Percentiles rank a stretch among this genome's conserved stretches.
phyloP scores from a whole-genome alignment of 2,797 vertebrate species.

The Eulemur coronatus region DNA sequence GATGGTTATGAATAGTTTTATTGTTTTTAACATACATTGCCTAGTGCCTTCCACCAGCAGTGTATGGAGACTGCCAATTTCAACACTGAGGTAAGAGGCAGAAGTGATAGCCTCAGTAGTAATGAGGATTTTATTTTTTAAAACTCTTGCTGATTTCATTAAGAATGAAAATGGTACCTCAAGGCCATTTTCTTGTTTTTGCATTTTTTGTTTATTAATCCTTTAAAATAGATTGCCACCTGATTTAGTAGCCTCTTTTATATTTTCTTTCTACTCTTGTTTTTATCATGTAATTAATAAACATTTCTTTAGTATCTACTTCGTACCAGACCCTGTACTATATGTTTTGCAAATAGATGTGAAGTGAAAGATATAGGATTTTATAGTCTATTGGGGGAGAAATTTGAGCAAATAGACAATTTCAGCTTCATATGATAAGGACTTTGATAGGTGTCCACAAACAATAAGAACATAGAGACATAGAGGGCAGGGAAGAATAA shows the following conservation, averaged over 20 bases:
- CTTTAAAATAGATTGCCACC: neutral
- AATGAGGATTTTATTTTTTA: neutral
- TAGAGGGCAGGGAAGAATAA: neutral
- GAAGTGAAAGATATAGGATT: neutral
- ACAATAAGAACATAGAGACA: neutral
- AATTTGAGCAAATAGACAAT: neutral
- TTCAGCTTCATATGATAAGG: neutral
- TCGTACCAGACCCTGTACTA: neutral
- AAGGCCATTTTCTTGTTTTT: constrained; percentile 7
- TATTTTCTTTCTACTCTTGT: neutral
- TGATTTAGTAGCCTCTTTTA: neutral
- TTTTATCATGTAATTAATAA: neutral
- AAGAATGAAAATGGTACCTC: constrained; percentile 33
- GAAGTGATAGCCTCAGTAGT: neutral
- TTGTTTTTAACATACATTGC: neutral
- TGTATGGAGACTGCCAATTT: neutral
- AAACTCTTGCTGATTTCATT: constrained; percentile 13
- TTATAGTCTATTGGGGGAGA: neutral
- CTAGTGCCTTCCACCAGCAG: neutral
- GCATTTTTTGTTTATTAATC: neutral
- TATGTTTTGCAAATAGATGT: neutral
- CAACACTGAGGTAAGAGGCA: neutral
- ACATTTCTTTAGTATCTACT: neutral
- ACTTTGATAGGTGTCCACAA: neutral
- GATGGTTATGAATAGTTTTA: neutral